Conservation (phyloP, 2,888 invertebrate species). For the Stegana nigrithorax region DNA sequence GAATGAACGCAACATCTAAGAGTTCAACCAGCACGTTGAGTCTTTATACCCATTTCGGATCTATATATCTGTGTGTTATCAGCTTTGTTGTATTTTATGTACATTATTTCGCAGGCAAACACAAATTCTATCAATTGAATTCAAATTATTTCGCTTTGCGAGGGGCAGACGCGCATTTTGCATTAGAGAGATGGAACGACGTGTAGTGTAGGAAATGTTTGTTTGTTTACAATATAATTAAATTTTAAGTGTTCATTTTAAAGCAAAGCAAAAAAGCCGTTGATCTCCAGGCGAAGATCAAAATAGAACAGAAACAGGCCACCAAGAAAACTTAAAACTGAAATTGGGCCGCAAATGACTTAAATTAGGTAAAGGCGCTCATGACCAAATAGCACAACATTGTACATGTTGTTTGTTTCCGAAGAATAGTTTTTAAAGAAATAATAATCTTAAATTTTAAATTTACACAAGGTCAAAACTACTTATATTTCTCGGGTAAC, state of each 20-base stretch:
- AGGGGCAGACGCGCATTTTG: neutral
- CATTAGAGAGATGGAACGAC: neutral
- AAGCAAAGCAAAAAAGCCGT: conserved; percentile 7
- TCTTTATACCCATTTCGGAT: conserved; percentile 8
- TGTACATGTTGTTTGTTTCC: no score
- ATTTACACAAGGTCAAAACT: no score
- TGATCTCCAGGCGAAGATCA: no score
- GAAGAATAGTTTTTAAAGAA: no score
- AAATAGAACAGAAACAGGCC: no score
- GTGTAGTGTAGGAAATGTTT: neutral
- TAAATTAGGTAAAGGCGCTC: no score
- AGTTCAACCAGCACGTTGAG: neutral
- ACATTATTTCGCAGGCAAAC: conserved; percentile 37
- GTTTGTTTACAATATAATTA: conserved; percentile 16
- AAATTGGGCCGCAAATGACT: no score
- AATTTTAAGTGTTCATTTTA: conserved; percentile 17
- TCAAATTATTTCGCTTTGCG: conserved; percentile 37
- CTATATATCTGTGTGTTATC: conserved; percentile 2
- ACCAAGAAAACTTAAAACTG: no score
- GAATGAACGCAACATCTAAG: neutral
- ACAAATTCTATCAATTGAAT: conserved; percentile 48
- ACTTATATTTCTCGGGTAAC: no score
- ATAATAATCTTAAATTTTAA: no score
- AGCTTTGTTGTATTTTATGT: neutral
- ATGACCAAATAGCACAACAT: no score